Evolutionary conservation across 2,888 invertebrate genomes (phyloP), one percentile per base, ranked within the genome.

Genomic region (Aphrophora alni): DNA sequence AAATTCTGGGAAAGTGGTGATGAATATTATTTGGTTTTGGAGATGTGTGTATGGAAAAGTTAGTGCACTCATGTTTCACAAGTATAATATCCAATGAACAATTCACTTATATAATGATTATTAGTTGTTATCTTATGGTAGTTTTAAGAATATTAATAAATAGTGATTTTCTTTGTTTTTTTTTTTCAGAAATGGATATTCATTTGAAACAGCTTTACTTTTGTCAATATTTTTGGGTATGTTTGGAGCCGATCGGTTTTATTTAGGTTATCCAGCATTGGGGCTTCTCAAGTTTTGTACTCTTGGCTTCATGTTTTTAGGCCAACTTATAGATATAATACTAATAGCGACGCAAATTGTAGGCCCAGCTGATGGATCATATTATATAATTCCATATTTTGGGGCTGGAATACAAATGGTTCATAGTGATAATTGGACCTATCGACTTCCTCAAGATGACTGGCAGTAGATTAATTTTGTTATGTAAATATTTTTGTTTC

Each of bases 221-320:
- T 90, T 99, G 4, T 99, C 99, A 0, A 95, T 99, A 75, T 99
- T 99, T 88, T 90, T 99, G 80, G 99, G 99, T 33, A 98, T 98
- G 96, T 97, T 99, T 90, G 99, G 99, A 24, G 91, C 97, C 27
- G 99, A 99, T 88, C 91, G 99, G 82, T 98, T 99, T 89, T 99
- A 99, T 87, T 90, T 99, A n/a, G 99, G 99, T 33, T 99, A 99
- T 88, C 98, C 97, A 77, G 98, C 97, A 0, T 93, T 99, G 84
- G 99, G 98, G 0, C 89, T 98, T 82, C 93, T 98, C 28, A 99
- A 99, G 88, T 92, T 99, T 83, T 97, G 98, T 87, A 98, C 99
- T 0, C 90, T 98, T 79, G 99, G 99, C 21, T 98, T 98, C 87
- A 95, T 99, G 92, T 98, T 99, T 87, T 90, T 99, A 38, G 97